Evolutionary conservation across 2,797 vertebrate genomes (phyloP).

Genomic region (Xiphophorus birchmanni): DNA sequence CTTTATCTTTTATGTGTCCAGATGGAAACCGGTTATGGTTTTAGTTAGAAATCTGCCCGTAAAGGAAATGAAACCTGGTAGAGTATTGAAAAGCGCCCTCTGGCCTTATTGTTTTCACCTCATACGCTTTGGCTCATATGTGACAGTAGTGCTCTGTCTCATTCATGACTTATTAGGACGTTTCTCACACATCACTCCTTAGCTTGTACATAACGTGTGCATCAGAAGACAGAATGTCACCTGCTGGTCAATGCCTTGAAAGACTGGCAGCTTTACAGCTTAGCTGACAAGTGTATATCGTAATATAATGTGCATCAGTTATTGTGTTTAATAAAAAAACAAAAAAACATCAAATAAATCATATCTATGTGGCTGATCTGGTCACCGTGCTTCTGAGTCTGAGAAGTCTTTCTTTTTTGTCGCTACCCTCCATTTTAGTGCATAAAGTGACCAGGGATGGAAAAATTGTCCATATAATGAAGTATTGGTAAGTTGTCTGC

Average conservation of each 20-base stretch:
- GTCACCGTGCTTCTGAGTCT: slow-evolving; percentile 60
- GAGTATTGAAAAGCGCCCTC: slow-evolving; percentile 52
- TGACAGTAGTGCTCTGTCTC: slow-evolving; percentile 76
- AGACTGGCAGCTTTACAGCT: slow-evolving; percentile 64
- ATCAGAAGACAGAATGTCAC: slow-evolving; percentile 69
- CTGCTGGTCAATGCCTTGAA: slow-evolving; percentile 70
- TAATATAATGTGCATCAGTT: slow-evolving; percentile 76
- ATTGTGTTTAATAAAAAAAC: slow-evolving; percentile 80
- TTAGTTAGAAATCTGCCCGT: slow-evolving; percentile 18
- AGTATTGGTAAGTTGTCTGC: neutral
- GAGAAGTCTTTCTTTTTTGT: slow-evolving; percentile 6
- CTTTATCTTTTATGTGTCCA: slow-evolving; percentile 37
- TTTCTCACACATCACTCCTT: slow-evolving; percentile 69
- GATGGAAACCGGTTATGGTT: slow-evolving; percentile 36
- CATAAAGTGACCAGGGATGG: neutral
- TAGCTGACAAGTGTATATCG: slow-evolving; percentile 69
- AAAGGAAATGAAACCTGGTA: slow-evolving; percentile 30
- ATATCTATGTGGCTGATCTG: slow-evolving; percentile 64
- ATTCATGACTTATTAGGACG: slow-evolving; percentile 66
- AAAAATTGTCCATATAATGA: neutral
- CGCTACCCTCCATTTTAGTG: neutral
- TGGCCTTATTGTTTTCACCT: slow-evolving; percentile 61
- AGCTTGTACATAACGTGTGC: slow-evolving; percentile 78
- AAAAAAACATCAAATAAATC: slow-evolving; percentile 56
- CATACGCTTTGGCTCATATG: slow-evolving; percentile 72